Evolutionary conservation across 1,140 invertebrate genomes (phyloP), one percentile per base, ranked within the genome.

Genomic region (Thaumetopoea pityocampa): DNA sequence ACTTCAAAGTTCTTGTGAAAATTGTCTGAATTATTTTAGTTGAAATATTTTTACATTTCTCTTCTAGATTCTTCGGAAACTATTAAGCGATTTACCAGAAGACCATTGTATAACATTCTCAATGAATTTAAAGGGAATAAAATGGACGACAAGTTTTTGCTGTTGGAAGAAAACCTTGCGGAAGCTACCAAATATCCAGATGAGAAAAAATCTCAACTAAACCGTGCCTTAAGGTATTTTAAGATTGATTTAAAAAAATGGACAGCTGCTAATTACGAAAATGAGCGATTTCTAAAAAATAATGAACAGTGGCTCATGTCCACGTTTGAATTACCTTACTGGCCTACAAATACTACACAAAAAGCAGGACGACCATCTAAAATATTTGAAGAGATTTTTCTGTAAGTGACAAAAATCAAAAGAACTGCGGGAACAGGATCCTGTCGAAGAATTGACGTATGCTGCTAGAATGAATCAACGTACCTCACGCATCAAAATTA

Each of bases 131-230:
- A 29, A 29, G 27, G 14, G 3, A 15, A 15, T 6, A 29, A 29
- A 12, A 29, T 29, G 1, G 14, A 29, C 7, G 27, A 29, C 15
- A 29, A 29, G 16, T 15, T 29, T 14, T 16, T 7, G 1, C n/a
- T 29, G 14, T 29, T 29, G 5, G 27, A 29, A 29, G 27, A 29
- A 16, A 29, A 7, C 6, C 27, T 29, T 29, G 12, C 14, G 12
- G 5, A 29, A 8, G 6, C 16, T 4, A 29, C 27, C 16, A 15
- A 12, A 15, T 29, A 15, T 29, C 27, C 27, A 29, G 5, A 12
- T 7, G 27, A 15, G 16, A 15, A 29, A n/a, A 29, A 5, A 15
- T n/a, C 2, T 29, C 6, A 15, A 15, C 5, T 29, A n/a, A 15
- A 12, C 7, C 27, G 14, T 29, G 15, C 27, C 1, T 16, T 29